Conservation (phyloP, 2,113 vertebrate genomes). For the Danio rerio region GRCz12tu NC_133180.1:34397001-34397500, state of each 20-base stretch:
- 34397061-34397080: not conserved
- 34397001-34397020: not conserved
- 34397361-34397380: conserved; percentile 19
- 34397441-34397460: not conserved
- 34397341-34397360: conserved; percentile 22
- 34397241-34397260: too few relatives aligned
- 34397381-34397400: conserved; percentile 30
- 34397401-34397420: not conserved
- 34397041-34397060: not conserved
- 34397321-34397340: conserved; percentile 34
- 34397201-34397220: conserved; percentile 38
- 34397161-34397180: conserved; percentile 58
- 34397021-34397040: not conserved
- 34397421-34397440: conserved; percentile 1
- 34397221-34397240: conserved; percentile 17
- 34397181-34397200: conserved; percentile 55
- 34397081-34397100: conserved; percentile 25
- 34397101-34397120: conserved; percentile 41
- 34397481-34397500: not conserved
- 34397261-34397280: too few relatives aligned
- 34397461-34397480: conserved; percentile 22
- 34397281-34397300: not conserved
- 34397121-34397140: conserved; percentile 57
- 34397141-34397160: conserved; percentile 61
- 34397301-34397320: not conserved